These are phyloP conservation scores for Xiphorhynchus elegans DNA, from an alignment of 2,113 vertebrate genomes.

Conservation along the genomic window DNA sequence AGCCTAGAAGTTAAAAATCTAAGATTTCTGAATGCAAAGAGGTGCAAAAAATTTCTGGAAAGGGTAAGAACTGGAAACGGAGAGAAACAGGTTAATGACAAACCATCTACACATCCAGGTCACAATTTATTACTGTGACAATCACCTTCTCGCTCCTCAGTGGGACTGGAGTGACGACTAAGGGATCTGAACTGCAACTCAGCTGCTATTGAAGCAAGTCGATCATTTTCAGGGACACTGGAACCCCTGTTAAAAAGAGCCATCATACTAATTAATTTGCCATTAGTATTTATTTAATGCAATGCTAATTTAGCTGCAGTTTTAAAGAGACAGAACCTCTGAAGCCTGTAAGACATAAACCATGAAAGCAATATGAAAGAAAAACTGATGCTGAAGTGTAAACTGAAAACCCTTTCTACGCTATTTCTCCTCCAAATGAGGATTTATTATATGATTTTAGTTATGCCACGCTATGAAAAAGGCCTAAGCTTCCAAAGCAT, in stretches of 20 bases:
- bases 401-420: not conserved
- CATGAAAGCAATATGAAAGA: not conserved
- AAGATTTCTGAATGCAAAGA: not conserved
- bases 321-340: not conserved
- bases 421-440: not conserved
- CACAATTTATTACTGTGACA: not conserved
- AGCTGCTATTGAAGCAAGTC: constrained; percentile 90
- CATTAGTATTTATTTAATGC: not conserved
- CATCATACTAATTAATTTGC: constrained; percentile 17
- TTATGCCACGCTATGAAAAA: not conserved
- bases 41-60: not conserved
- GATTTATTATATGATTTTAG: not conserved
- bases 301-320: not conserved
- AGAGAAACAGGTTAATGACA: not conserved
- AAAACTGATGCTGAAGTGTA: not conserved
- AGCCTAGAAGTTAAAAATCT: not conserved
- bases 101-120: not conserved
- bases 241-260: constrained; percentile 81
- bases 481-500: not conserved
- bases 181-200: constrained; percentile 94
- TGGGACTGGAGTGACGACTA: constrained; percentile 97
- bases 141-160: constrained; percentile 93
- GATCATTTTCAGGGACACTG: constrained; percentile 93
- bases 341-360: not conserved
- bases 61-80: not conserved